Percentiles rank a stretch among this genome's conserved stretches.
phyloP scores from a whole-genome alignment of 1,140 invertebrate species.

The Neodiprion lecontei region DNA sequence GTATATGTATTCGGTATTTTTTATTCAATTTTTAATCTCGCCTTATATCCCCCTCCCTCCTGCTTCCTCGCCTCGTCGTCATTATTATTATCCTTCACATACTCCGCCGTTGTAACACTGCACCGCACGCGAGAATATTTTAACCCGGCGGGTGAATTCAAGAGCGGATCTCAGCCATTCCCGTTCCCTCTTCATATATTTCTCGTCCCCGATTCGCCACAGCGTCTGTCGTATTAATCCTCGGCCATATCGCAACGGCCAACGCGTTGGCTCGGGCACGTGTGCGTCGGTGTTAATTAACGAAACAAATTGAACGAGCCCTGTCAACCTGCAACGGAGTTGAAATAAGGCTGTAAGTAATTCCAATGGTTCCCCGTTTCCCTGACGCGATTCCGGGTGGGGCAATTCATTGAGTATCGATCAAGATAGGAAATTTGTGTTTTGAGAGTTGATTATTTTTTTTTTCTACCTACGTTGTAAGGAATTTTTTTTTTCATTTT shows the following conservation, averaged over 20 bases:
- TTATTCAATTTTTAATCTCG: not conserved
- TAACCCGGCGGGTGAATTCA: no score
- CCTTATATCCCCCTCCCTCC: not conserved
- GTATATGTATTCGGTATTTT: no score
- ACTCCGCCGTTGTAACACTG: no score
- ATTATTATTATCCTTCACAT: no score
- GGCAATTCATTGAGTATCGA: no score
- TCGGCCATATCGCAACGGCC: not conserved
- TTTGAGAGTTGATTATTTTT: no score
- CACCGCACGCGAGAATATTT: no score
- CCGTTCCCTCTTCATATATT: no score
- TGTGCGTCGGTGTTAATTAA: not conserved
- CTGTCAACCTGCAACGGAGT: not conserved
- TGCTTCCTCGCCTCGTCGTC: not conserved
- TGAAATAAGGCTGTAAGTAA: not conserved
- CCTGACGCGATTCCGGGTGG: not conserved
- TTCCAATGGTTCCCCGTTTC: not conserved
- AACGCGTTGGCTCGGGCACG: not conserved
- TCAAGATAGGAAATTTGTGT: no score
- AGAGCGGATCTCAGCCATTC: no score
- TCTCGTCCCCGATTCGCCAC: not conserved
- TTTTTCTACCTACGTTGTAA: no score
- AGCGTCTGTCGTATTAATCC: not conserved
- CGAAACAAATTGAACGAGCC: conserved; percentile 1
- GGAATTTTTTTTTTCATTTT: no score